Evolutionary conservation across 2,797 vertebrate genomes (phyloP), one percentile per base, ranked within the genome.

Genomic region (Rousettus madagascariensis): DNA sequence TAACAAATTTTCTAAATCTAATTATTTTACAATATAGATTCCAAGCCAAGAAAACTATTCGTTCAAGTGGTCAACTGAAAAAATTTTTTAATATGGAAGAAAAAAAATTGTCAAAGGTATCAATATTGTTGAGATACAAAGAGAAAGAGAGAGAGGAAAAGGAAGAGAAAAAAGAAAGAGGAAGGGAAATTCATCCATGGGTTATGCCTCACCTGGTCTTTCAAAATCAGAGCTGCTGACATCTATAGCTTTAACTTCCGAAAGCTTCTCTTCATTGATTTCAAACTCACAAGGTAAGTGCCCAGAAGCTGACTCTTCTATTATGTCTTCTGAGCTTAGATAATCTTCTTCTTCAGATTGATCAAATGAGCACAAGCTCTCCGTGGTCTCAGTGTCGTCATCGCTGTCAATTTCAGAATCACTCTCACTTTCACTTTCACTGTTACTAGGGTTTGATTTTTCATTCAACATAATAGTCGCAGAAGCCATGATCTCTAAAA

Each of bases 401-500:
- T 20, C 74, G 49, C 22, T 71, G 13, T 53, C 8, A 57, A 53
- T 74, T 11, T 43, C 59, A 74, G 12, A 86, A 7, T 85, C 24
- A 49, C 7, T 46, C 17, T 53, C 41, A 78, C 68, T n/a, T 24
- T 51, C 41, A 82, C 55, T 49, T 49, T 46, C 55, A 1, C 55
- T 53, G 38, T 55, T 51, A 77, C 30, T 57, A 57, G 51, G 7
- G 7, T 30, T 88, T 51, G 38, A 77, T 5, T 38, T 30, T 77
- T 90, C 87, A 49, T 91, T 36, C 17, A 63, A 90, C 72, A 1
- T 0, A 71, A 0, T 16, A 65, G 36, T 24, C 72, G 55, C 59
- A 96, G 96, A 97, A 97, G 85, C 96, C 97, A 97, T 96, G 49
- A n/a, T 79, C n/a, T 61, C 92, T 16, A 88, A 93, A 92, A 83